Evolutionary conservation across 2,113 vertebrate species (phyloP), one percentile per base, ranked within the genome.

Genomic region (Anguilla japonica): DNA sequence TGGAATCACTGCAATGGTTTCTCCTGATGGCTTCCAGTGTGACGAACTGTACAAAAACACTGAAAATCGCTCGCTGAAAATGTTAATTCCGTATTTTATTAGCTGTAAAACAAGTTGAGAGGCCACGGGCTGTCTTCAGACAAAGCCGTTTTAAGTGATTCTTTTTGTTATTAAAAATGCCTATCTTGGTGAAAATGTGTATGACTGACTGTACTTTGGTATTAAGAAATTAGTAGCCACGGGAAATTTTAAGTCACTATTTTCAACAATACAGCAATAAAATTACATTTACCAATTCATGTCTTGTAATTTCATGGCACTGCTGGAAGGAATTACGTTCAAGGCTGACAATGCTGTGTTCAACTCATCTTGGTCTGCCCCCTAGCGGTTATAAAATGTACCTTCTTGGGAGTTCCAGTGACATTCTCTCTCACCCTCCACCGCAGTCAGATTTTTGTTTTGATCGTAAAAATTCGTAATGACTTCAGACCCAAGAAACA

Each of bases 41-140:
- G 26, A 50, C 34, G 13, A 15, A 83, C 53, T 83, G 83, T 40
- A 63, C 50, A 40, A 40, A 53, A 83, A 29, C 3, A 41, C 81
- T 83, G 40, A 79, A 87, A 83, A 63, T 80, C n/a, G 26, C 63
- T 88, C 83, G 82, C 79, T 78, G 56, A 88, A 88, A 91, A 89
- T 85, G 11, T 83, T 60, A 79, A 89, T 89, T 88, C 86, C 90
- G 87, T 93, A 92, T 93, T 93, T 93, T 91, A 93, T 89, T 91
- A 89, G 88, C 89, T 75, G 88, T 84, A 83, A 87, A 81, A 87
- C 89, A 40, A 57, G 85, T 81, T 90, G 85, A 91, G 79, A 88
- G 85, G 83, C 81, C 88, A 81, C 81, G 84, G 87, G 29, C 83
- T 39, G 85, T 88, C 82, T 92, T 91, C 91, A 88, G 81, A 89